Base-by-base conservation (phyloP, 1,140 invertebrate genomes). In the Berghia stephanieae region DNA sequence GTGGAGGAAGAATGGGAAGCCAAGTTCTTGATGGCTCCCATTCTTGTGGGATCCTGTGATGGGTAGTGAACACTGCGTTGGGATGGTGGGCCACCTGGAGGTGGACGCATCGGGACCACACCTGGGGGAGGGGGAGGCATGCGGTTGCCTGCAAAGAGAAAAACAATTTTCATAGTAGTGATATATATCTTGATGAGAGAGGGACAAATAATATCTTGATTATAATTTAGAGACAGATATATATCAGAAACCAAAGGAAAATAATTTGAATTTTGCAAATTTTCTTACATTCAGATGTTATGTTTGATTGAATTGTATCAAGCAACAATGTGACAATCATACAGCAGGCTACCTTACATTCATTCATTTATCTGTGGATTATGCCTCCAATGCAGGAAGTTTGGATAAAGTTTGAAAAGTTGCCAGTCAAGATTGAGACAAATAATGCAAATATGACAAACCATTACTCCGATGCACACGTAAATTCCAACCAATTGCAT, bases 21-120 rank as follows among this genome's bases (percentile, higher is more conserved):
- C 24, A 55, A 42, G 0, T 74, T 10, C 34, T 71, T 44, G 1
- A 81, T 63, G 13, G 92, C 90, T 0, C 96, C 96, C 91, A 98
- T 93, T 77, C 96, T 92, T 27, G 94, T 93, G 8, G 96, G 96
- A 92, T 98, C 96, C 86, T 98, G 96, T 85, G 95, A 97, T 2
- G 96, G 96, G 91, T 98, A 98, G 88, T 97, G 96, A 55, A 97
- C 93, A 38, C 83, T 79, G 27, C 80, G 79, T 80, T 66, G 84
- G 83, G 90, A 89, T 43, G 90, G 78, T 46, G 91, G 90, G 74
- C 92, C 90, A 67, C 92, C 90, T 78, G 92, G 91, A 75, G 89
- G 87, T 67, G 86, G 86, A 75, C 86, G 89, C 76, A 92, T 91
- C 78, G 91, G 90, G 84, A 92, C 92, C 86, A 93, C 92, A 77